Conservation (phyloP, 2,113 vertebrate species). For the Synodontis membranacea region DNA sequence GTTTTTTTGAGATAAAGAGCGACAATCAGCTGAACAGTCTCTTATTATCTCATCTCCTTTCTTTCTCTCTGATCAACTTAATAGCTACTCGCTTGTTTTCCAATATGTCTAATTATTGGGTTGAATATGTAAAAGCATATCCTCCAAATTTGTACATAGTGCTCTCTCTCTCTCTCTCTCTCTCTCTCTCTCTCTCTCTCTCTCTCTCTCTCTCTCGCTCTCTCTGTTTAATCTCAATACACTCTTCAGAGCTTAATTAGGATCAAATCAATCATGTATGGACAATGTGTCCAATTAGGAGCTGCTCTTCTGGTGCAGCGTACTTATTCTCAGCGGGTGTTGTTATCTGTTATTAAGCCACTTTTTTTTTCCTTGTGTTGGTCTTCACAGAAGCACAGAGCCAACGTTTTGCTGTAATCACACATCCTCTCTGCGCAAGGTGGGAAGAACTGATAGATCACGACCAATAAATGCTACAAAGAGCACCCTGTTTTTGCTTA, state of each 20-base stretch:
- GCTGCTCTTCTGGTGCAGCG: slow-evolving; percentile 14
- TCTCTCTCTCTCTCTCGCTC: neutral
- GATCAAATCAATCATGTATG: slow-evolving; percentile 44
- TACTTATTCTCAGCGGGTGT: slow-evolving; percentile 40
- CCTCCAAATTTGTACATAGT: neutral
- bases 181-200: neutral
- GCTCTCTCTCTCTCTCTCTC: neutral
- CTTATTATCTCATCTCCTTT: slow-evolving; percentile 1
- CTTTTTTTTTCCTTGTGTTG: neutral
- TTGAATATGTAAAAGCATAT: slow-evolving; percentile 32
- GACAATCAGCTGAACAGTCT: slow-evolving; percentile 5
- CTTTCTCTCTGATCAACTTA: slow-evolving; percentile 17
- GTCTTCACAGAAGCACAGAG: neutral
- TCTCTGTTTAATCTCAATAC: slow-evolving; percentile 1
- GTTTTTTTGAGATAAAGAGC: neutral
- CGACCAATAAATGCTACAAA: neutral
- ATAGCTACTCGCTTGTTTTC: slow-evolving; percentile 8
- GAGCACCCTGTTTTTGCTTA: neutral
- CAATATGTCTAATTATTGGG: slow-evolving; percentile 11
- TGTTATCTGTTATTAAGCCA: slow-evolving; percentile 51
- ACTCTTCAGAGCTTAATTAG: slow-evolving; percentile 37
- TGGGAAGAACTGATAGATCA: neutral
- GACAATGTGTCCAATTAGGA: slow-evolving; percentile 41
- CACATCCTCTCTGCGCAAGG: neutral
- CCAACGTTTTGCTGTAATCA: neutral